Evolutionary conservation across 2,888 invertebrate species (phyloP).

Genomic region (Diachrysia chrysitis): DNA sequence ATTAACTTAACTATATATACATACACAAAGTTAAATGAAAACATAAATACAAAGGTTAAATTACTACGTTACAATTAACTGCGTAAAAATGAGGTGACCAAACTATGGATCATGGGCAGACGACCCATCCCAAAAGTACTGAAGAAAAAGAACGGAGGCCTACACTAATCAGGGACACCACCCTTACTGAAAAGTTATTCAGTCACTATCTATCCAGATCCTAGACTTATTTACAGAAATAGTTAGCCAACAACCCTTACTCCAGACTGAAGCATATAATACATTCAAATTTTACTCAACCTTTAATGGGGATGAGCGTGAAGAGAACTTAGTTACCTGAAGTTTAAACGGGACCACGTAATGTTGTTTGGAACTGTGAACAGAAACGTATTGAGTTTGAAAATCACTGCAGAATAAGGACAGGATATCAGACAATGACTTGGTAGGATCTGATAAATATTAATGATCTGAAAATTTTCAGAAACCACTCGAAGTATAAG

Average conservation of each 20-base stretch:
- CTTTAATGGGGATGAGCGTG: conserved; percentile 20
- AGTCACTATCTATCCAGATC: no score
- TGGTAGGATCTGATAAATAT: background rate
- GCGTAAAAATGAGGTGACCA: no score
- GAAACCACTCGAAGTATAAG: background rate
- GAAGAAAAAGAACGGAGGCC: no score
- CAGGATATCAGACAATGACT: conserved; percentile 27
- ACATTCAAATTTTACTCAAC: conserved; percentile 7
- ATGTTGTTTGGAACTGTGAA: conserved; percentile 44
- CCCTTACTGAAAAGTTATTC: no score
- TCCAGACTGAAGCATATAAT: background rate
- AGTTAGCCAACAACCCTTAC: background rate
- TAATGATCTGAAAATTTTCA: background rate
- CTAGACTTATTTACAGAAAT: background rate
- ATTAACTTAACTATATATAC: no score
- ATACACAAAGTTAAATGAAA: background rate
- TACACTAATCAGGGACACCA: no score
- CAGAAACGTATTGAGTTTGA: conserved; percentile 45
- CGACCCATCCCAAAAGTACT: no score
- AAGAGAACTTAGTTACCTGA: conserved; percentile 26
- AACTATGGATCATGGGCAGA: no score
- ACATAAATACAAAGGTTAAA: background rate
- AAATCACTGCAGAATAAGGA: conserved; percentile 23
- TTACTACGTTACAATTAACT: no score
- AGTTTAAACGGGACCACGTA: conserved; percentile 42